Evolutionary conservation across 2,797 vertebrate species (phyloP).

Genomic region (Florisuga fusca): DNA sequence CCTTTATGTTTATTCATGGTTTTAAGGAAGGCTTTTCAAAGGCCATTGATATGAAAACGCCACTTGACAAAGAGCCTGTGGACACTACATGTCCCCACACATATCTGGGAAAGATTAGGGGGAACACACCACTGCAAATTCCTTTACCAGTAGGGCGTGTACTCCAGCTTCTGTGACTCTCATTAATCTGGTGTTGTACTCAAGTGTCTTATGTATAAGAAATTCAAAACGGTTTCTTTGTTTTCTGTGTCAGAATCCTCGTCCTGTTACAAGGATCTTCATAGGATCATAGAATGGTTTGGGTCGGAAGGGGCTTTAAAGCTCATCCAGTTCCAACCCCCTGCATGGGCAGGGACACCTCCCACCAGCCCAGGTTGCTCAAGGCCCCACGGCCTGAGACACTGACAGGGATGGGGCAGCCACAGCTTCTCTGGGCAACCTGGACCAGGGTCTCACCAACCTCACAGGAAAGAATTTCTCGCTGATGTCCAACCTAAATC

Average conservation of each 20-base stretch:
- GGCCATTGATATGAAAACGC: conserved; percentile 13
- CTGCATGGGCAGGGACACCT: too few species aligned
- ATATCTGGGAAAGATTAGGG: conserved; percentile 20
- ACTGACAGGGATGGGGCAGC: too few species aligned
- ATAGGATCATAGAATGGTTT: too few species aligned
- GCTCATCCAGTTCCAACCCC: too few species aligned
- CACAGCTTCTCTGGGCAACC: too few species aligned
- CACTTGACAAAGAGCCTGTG: neutral
- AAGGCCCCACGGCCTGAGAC: too few species aligned
- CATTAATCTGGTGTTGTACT: neutral
- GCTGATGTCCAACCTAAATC: too few species aligned
- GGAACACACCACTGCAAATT: neutral
- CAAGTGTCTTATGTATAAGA: rapidly evolving
- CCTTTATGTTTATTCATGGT: neutral
- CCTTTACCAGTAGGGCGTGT: neutral
- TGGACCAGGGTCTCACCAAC: too few species aligned
- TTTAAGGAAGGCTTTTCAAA: conserved; percentile 5
- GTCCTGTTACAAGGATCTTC: neutral
- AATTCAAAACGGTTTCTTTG: neutral
- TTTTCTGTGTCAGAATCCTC: neutral
- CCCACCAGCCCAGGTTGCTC: too few species aligned
- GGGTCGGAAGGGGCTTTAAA: too few species aligned
- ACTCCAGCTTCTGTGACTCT: neutral
- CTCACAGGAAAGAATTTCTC: too few species aligned
- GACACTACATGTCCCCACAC: neutral